Percentiles rank a stretch among this genome's conserved stretches.
Evolutionary conservation across 1,140 invertebrate species (phyloP).

Genomic region (Phthorimaea operculella): DNA sequence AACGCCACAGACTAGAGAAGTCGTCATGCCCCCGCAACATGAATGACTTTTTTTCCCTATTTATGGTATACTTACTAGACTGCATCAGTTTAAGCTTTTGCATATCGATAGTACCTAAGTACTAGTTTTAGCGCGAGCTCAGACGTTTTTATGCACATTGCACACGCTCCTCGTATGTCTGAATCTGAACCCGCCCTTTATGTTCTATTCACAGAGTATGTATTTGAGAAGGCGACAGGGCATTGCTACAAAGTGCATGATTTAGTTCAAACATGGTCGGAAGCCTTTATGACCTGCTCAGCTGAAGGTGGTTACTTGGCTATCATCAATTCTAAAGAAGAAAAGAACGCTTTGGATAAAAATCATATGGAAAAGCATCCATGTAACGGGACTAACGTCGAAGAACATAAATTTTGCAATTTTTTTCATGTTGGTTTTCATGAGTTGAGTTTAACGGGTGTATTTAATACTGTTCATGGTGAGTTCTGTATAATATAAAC

Average conservation of each 20-base stretch:
- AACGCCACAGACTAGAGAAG: no score
- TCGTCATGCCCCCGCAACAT: no score
- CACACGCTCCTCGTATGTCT: no score
- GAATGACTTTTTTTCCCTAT: no score
- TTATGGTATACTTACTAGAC: no score
- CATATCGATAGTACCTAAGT: no score
- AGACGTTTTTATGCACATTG: no score
- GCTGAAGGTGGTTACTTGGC: slow-evolving; percentile 43
- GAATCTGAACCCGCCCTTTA: no score
- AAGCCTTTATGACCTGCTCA: slow-evolving; percentile 33
- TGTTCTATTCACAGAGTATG: no score
- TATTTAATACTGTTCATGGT: slow-evolving; percentile 20
- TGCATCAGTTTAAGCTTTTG: no score
- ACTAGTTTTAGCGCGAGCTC: no score
- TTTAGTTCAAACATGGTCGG: slow-evolving; percentile 25
- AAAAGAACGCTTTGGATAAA: slow-evolving; percentile 27
- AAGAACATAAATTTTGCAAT: background rate
- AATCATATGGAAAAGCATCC: background rate
- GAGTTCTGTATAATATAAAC: no score
- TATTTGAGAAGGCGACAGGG: slow-evolving; percentile 13
- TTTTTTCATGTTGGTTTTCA: slow-evolving; percentile 36
- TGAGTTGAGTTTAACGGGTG: slow-evolving; percentile 31
- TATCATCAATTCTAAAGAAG: slow-evolving; percentile 10
- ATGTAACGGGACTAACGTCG: background rate
- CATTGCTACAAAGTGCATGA: slow-evolving; percentile 48